These are phyloP conservation scores for Epinephelus awoara DNA, from an alignment of 2,797 vertebrate genomes.

Conservation along the genomic window DNA sequence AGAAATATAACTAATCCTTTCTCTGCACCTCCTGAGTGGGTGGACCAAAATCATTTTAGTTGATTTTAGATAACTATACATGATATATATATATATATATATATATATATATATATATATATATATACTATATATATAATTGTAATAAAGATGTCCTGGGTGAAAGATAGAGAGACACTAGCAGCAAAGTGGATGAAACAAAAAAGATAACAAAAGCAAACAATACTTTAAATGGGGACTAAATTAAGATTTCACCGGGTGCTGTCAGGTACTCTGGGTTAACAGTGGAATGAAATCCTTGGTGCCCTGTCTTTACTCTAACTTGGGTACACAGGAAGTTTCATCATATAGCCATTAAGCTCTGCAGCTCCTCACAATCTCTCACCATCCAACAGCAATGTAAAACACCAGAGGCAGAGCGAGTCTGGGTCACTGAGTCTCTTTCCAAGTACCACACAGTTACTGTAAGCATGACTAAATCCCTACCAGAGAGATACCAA, in stretches of 20 bases:
- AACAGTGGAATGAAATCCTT: no score
- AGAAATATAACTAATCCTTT: no score
- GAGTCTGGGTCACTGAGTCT: slow-evolving; percentile 52
- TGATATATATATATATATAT: background rate
- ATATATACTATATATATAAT: background rate
- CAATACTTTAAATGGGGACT: background rate
- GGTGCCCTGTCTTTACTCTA: background rate
- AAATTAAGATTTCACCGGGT: background rate
- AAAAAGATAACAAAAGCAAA: background rate
- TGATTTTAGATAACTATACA: no score
- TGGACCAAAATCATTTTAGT: no score
- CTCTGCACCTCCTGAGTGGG: no score
- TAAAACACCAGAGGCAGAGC: slow-evolving; percentile 47
- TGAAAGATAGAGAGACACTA: background rate
- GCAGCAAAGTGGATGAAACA: background rate
- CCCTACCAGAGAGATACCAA: slow-evolving; percentile 59
- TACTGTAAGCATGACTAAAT: slow-evolving; percentile 58
- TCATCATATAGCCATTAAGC: slow-evolving; percentile 42
- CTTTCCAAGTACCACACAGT: slow-evolving; percentile 28
- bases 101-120: no score
- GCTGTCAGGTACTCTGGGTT: no score
- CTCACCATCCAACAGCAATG: slow-evolving; percentile 29
- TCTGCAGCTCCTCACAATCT: slow-evolving; percentile 17
- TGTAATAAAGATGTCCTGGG: background rate
- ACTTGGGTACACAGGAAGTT: slow-evolving; percentile 30